Evolutionary conservation across 2,888 invertebrate species (phyloP).

Genomic region (Nymphalis polychloros): DNA sequence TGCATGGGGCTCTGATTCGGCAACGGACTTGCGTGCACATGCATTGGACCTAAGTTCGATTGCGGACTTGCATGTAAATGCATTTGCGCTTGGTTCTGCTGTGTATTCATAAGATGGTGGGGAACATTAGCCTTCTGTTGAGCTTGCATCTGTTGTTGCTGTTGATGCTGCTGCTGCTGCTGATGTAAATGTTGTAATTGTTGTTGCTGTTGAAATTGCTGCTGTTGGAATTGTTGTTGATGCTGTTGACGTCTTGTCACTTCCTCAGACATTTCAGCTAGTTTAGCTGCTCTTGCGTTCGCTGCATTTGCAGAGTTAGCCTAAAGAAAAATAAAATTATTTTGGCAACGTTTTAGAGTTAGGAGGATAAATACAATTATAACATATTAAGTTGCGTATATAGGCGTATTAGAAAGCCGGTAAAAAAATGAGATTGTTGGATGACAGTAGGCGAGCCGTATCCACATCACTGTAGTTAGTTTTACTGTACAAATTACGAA

Average conservation of each 20-base stretch:
- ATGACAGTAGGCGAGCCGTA: too few relatives aligned
- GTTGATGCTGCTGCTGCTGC: conserved; percentile 32
- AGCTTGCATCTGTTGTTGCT: conserved; percentile 31
- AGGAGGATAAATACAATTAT: neutral
- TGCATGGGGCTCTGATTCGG: conserved; percentile 30
- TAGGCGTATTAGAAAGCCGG: too few relatives aligned
- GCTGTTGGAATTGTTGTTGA: conserved; percentile 56
- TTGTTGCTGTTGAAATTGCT: conserved; percentile 52
- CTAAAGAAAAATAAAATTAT: conserved; percentile 38
- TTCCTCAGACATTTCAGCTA: conserved; percentile 92
- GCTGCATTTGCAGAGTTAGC: conserved; percentile 52
- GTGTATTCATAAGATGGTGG: conserved; percentile 31
- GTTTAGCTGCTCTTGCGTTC: conserved; percentile 81
- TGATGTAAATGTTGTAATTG: conserved; percentile 51
- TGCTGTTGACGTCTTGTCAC: conserved; percentile 80
- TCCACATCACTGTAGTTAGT: too few relatives aligned
- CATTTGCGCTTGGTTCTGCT: conserved; percentile 28
- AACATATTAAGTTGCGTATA: too few relatives aligned
- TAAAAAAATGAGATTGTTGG: too few relatives aligned
- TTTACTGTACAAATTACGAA: too few relatives aligned
- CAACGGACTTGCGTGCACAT: conserved; percentile 36
- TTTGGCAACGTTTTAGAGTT: neutral
- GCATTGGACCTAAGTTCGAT: conserved; percentile 29
- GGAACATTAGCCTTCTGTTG: conserved; percentile 35
- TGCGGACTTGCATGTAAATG: conserved; percentile 33